Evolutionary conservation across 2,888 invertebrate genomes (phyloP), one percentile per base, ranked within the genome.

Genomic region (Xestia sexstrigata): DNA sequence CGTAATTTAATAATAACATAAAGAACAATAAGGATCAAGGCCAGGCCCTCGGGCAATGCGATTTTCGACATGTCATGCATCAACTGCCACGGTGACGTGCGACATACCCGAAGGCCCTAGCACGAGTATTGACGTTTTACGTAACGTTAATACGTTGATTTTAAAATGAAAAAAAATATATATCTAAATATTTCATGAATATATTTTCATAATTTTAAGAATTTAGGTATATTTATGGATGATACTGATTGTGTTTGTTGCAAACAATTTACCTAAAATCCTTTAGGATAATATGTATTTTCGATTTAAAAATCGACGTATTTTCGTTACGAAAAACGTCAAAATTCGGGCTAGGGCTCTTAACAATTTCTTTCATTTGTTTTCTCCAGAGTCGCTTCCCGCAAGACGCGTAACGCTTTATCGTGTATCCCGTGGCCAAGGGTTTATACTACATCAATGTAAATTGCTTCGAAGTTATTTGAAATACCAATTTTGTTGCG

Each of bases 1-100:
- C 42, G 26, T 66, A 7, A 77, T 86, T 69, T 68, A 65, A 73
- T 75, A 81, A 69, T 42, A 58, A 76, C 67, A 63, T 69, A 76
- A 45, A 60, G 17, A 62, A 17, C 17, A 20, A 62, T 62, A 20
- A 30, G 1, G 30, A 9, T 1, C 26, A 20, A 17, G 35, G 4
- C 4, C 9, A 30, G 3, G 30, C 9, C 60, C 20, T 20, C 30
- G 60, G 20, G 1, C 4, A 20, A 62, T 20, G 62, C 62, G 35
- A 62, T 4, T 52, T 52, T 52, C 4, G 23, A 52, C 52, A 23
- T 52, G 52, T 3, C 30, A 35, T 4, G 9, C 4, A 5, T 9
- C 20, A 60, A 62, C 60, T 2, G 60, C 20, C 60, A 30, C 30
- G 9, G 20, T 30, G 15, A 58, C 7, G 26, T 23, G 23, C 4